phyloP scores from a whole-genome alignment of 2,888 invertebrate genomes.

The Tipula unca region DNA sequence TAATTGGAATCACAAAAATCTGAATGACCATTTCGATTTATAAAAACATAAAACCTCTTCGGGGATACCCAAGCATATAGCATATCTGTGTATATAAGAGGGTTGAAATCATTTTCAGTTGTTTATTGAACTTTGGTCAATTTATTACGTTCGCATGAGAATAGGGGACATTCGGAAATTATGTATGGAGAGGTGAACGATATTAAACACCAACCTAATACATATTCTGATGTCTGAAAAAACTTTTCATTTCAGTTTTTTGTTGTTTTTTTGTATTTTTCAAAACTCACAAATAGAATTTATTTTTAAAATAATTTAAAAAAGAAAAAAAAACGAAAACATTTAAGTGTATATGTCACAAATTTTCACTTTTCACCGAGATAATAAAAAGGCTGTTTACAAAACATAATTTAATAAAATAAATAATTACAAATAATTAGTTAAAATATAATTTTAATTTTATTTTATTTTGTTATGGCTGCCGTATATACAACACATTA shows the following conservation, averaged over 20 bases:
- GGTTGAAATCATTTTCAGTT: background rate
- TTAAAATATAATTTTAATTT: background rate
- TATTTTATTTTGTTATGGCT: background rate
- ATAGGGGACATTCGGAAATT: background rate
- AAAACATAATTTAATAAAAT: background rate
- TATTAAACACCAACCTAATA: background rate
- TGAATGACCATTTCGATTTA: background rate
- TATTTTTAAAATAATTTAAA: background rate
- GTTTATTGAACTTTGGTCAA: background rate
- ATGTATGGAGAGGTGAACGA: background rate
- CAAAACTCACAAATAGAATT: background rate
- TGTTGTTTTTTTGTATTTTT: background rate
- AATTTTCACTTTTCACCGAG: background rate
- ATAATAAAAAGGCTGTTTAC: background rate
- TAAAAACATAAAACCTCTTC: background rate
- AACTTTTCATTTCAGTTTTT: no score
- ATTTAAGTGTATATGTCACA: background rate
- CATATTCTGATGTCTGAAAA: background rate
- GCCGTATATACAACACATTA: background rate
- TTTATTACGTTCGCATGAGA: background rate
- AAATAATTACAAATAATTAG: slow-evolving; percentile 14
- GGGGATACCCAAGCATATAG: background rate
- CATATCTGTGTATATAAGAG: background rate
- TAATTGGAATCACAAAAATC: background rate
- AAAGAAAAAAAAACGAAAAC: background rate